phyloP scores from a whole-genome alignment of 2,797 vertebrate genomes.

The Danio aesculapii region DNA sequence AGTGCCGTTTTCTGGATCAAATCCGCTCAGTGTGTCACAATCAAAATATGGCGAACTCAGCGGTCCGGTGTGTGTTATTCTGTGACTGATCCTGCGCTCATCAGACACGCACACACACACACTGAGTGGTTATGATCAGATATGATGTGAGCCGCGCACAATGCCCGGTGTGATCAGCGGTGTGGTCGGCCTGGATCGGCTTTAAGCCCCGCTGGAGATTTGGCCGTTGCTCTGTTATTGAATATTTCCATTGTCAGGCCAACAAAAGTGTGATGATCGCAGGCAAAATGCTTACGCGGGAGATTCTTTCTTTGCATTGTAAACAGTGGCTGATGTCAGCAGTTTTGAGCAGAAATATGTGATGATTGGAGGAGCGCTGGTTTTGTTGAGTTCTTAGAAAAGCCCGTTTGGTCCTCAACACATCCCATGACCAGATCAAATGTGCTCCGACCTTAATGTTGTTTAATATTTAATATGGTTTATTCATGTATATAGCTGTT shows the following conservation, averaged over 20 bases:
- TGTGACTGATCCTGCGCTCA: constrained; percentile 46
- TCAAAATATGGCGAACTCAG: constrained; percentile 45
- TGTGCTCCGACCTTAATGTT: too few relatives aligned
- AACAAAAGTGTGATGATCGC: constrained; percentile 84
- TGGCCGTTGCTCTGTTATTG: constrained; percentile 74
- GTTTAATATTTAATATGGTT: too few relatives aligned
- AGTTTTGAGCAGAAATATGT: constrained; percentile 86
- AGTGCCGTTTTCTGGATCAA: constrained; percentile 1
- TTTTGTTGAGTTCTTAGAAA: constrained; percentile 72
- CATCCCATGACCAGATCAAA: constrained; percentile 2
- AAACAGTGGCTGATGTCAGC: constrained; percentile 84
- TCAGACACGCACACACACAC: constrained; percentile 53
- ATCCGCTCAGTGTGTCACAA: constrained; percentile 42
- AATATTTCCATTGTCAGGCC: constrained; percentile 74
- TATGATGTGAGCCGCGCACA: constrained; percentile 66
- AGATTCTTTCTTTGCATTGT: constrained; percentile 80
- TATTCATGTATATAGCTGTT: too few relatives aligned
- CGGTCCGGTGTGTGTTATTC: constrained; percentile 48
- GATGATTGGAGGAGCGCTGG: constrained; percentile 79
- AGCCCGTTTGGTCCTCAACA: constrained; percentile 42
- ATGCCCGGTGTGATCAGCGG: constrained; percentile 67
- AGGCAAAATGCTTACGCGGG: constrained; percentile 83
- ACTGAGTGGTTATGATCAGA: constrained; percentile 62
- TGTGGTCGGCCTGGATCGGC: constrained; percentile 58
- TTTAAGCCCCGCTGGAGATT: constrained; percentile 66